These are phyloP conservation scores for Agrochola macilenta DNA, from an alignment of 2,888 invertebrate genomes.

Conservation along the genomic window DNA sequence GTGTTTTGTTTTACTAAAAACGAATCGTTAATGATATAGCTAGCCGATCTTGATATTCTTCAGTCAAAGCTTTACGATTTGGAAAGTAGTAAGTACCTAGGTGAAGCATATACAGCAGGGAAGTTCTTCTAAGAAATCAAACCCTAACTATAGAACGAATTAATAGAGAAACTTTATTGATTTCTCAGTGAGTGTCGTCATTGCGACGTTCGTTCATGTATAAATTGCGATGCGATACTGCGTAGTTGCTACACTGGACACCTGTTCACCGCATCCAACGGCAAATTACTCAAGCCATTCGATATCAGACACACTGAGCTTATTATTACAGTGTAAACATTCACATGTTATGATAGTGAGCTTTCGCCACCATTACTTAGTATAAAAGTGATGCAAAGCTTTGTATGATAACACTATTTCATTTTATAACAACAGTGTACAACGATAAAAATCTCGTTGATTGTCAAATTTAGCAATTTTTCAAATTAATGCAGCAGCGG, in stretches of 20 bases:
- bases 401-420: background rate
- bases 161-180: conserved; percentile 24
- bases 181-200: background rate
- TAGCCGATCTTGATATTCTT: background rate
- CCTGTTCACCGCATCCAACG: conserved; percentile 17
- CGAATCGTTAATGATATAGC: background rate
- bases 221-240: conserved; percentile 12
- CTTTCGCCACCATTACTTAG: conserved; percentile 10
- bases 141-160: background rate
- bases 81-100: background rate
- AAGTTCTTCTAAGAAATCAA: background rate
- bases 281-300: conserved; percentile 28
- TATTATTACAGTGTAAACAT: conserved; percentile 10
- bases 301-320: conserved; percentile 31
- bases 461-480: background rate
- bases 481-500: background rate
- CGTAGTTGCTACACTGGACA: conserved; percentile 39
- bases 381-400: background rate
- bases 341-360: background rate
- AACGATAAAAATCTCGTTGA: background rate
- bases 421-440: background rate
- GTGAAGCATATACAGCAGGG: background rate
- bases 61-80: background rate
- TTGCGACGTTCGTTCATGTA: conserved; percentile 11
- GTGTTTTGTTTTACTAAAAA: conserved; percentile 5